These are phyloP conservation scores for Eriosoma lanigerum DNA, from an alignment of 1,140 invertebrate species.

Conservation along the genomic window DNA sequence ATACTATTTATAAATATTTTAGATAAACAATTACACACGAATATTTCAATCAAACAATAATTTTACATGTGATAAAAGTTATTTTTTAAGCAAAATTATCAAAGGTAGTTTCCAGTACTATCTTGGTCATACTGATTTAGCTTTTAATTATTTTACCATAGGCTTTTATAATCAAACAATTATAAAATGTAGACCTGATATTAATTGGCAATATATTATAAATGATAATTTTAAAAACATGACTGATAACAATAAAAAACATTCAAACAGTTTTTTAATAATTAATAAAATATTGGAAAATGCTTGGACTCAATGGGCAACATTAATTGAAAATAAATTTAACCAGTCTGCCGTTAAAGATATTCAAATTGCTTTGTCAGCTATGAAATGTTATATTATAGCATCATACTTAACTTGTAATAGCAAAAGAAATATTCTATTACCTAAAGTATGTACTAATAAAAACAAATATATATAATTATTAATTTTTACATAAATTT, in stretches of 20 bases:
- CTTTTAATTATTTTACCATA: background rate
- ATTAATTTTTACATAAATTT: background rate
- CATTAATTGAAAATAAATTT: constrained; percentile 22
- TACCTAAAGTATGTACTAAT: constrained; percentile 14
- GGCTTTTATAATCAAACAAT: background rate
- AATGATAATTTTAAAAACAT: background rate
- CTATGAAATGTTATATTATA: constrained; percentile 40
- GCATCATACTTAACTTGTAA: constrained; percentile 17
- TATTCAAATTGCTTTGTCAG: background rate
- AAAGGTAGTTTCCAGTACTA: background rate
- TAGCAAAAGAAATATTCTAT: background rate
- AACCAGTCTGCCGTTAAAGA: background rate
- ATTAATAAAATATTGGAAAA: constrained; percentile 24
- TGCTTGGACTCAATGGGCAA: constrained; percentile 40
- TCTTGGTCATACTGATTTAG: background rate
- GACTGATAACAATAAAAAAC: background rate
- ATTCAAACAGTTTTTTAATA: background rate
- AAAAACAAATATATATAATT: background rate
- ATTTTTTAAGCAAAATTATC: background rate
- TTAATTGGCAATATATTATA: constrained; percentile 16
- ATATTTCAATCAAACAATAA: background rate
- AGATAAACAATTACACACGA: background rate
- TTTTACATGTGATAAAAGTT: background rate
- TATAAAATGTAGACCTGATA: background rate
- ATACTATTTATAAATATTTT: background rate